Percentiles rank a stretch among this genome's conserved stretches.
phyloP scores from a whole-genome alignment of 2,113 vertebrate genomes.

The Xerus inauris region DNA sequence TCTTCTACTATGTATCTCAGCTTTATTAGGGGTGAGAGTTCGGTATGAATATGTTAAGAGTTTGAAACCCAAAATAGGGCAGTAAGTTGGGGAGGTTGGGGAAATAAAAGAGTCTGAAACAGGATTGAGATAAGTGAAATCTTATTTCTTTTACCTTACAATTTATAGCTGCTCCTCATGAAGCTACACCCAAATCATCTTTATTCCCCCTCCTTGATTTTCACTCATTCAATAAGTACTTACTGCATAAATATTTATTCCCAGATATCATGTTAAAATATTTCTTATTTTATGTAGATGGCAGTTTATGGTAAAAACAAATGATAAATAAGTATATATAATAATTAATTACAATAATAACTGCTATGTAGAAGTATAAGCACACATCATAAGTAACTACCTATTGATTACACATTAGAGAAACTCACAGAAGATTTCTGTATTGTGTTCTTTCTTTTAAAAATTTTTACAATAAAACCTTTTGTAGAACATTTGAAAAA shows the following conservation, averaged over 20 bases:
- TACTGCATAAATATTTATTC: not conserved
- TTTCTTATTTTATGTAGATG: not conserved
- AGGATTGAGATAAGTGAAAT: not conserved
- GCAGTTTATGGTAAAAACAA: not conserved
- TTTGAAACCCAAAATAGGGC: not conserved
- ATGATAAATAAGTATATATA: not conserved
- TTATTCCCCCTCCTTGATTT: not conserved
- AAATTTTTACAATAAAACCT: not conserved
- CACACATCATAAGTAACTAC: not conserved
- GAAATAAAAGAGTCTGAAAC: not conserved
- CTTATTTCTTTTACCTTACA: not conserved
- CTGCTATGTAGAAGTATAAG: not conserved
- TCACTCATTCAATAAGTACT: not conserved
- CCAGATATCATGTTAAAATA: not conserved
- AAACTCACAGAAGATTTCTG: not conserved
- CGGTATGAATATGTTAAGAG: not conserved
- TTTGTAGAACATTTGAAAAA: not conserved
- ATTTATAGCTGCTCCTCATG: not conserved
- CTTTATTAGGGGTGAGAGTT: not conserved
- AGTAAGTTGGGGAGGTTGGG: not conserved
- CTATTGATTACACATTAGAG: not conserved
- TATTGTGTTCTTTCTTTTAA: not conserved
- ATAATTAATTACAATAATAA: not conserved
- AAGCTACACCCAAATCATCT: not conserved
- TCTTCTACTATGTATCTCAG: not conserved